Conservation (phyloP, 2,113 vertebrate genomes). For the Pristiophorus japonicus region DNA sequence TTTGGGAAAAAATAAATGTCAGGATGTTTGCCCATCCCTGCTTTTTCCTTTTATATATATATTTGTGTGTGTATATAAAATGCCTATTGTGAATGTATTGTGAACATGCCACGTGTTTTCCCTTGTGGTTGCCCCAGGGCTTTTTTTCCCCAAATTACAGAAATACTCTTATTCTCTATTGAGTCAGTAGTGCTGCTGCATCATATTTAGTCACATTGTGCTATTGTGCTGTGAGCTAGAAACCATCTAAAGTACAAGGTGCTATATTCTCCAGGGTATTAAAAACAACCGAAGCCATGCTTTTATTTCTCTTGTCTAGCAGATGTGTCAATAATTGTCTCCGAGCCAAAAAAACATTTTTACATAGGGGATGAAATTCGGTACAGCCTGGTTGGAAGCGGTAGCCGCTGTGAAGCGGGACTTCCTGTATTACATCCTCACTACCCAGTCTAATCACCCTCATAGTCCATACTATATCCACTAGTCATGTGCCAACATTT, state of each 20-base stretch:
- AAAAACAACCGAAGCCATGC: background rate
- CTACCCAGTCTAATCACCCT: no score
- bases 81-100: slow-evolving; percentile 30
- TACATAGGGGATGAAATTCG: no score
- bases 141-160: slow-evolving; percentile 5
- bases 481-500: background rate
- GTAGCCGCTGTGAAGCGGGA: no score
- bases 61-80: slow-evolving; percentile 14
- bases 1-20: background rate
- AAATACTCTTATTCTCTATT: slow-evolving; percentile 23
- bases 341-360: background rate
- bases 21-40: slow-evolving; percentile 33
- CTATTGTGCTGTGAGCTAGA: background rate
- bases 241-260: slow-evolving; percentile 17
- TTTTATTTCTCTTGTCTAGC: slow-evolving; percentile 23
- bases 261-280: slow-evolving; percentile 9
- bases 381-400: no score
- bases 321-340: background rate
- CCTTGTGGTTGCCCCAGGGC: background rate
- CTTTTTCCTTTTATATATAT: slow-evolving; percentile 25
- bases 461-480: background rate
- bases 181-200: slow-evolving; percentile 11
- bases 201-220: background rate
- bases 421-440: no score
- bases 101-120: background rate